Base-by-base conservation (phyloP, 1,140 invertebrate genomes). In the Magallana gigas region DNA sequence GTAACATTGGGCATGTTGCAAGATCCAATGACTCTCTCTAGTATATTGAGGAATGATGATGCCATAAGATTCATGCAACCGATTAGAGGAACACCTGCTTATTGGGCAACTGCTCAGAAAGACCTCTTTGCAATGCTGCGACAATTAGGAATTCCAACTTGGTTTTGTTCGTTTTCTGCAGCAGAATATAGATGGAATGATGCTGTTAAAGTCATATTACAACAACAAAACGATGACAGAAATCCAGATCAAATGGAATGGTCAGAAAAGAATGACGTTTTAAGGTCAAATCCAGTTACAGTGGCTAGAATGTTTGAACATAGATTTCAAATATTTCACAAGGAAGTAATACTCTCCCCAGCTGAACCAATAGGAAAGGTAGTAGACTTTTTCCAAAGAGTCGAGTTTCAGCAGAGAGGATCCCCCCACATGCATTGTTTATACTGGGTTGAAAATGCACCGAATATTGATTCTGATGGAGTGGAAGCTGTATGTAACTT, bases 91-190 rank as follows among this genome's bases (percentile, higher is more conserved):
- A 36, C 36, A 3, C 36, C 36, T 36, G 36, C 87, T n/a, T 90
- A 90, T 81, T 89, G 80, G 82, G 12, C 90, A 83, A 59, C 48
- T 64, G 57, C 64, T 57, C 57, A 90, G 56, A 90, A 90, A 76
- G 89, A 90, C 58, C 18, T 91, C 12, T 90, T 91, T 88, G 90
- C 90, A 14, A 91, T 91, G 90, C 64, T 91, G 9, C 57, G 87
- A 16, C 89, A 90, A 83, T 57, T 36, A 36, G 36, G 36, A 36
- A 36, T 36, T 36, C 36, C 36, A 36, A 36, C 36, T 36, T 36
- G 36, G 36, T 36, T 36, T 36, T 36, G 36, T 36, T 36, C 36
- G 36, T 36, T 36, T 36, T 36, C 36, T 36, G 88, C 88, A 60
- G 90, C 87, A 16, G 90, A 90, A 83, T 89, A 83, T 9, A 81